These are phyloP conservation scores for Crenichthys baileyi DNA, from an alignment of 2,797 vertebrate genomes.

Conservation along the genomic window DNA sequence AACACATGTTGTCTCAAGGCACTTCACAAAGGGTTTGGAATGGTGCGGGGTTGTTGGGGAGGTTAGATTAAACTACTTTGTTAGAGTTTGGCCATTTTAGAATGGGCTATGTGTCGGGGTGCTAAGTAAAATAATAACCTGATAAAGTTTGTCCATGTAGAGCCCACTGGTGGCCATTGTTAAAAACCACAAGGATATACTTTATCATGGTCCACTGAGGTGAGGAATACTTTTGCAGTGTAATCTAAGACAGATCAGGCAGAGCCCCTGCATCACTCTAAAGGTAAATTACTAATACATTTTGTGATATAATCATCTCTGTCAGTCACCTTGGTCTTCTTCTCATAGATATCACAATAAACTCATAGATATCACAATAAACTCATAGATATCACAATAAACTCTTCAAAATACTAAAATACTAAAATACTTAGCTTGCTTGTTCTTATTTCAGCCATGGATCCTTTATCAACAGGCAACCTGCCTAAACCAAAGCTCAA, in stretches of 20 bases:
- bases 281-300: background rate
- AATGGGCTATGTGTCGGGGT: no score
- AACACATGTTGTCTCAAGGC: no score
- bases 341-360: background rate
- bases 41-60: no score
- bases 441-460: constrained; percentile 68
- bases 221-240: background rate
- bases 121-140: no score
- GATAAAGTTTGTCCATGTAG: no score
- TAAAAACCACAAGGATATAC: no score
- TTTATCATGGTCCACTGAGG: no score
- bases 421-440: background rate
- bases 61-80: no score
- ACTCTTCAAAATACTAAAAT: background rate
- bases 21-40: no score
- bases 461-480: constrained; percentile 47
- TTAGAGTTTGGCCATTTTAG: no score
- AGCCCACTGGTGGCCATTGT: no score
- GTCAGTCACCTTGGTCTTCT: background rate
- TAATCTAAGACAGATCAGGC: background rate
- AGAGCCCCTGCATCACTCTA: background rate
- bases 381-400: background rate
- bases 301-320: background rate
- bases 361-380: no score
- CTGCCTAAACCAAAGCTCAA: constrained; percentile 26